Percentiles rank a stretch among this genome's conserved stretches.
Conservation (phyloP, 2,888 invertebrate species). For the Anthrax anthrax region DNA sequence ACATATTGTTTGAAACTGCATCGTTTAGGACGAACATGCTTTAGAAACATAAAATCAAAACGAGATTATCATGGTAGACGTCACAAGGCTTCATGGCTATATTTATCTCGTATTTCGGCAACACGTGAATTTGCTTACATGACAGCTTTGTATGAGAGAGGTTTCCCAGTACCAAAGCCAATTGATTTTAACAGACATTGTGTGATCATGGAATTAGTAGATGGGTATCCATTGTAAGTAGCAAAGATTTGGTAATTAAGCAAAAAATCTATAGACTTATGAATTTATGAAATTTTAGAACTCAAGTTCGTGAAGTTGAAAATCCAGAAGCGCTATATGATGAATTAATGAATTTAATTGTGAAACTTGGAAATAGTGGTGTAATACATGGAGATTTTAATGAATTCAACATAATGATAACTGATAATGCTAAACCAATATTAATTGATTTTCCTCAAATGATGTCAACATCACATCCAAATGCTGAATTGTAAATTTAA, state of each 20-base stretch:
- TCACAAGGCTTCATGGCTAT: slow-evolving; percentile 85
- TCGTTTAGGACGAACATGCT: slow-evolving; percentile 84
- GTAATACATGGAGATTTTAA: slow-evolving; percentile 99
- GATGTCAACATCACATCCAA: slow-evolving; percentile 85
- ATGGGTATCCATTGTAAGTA: slow-evolving; percentile 65
- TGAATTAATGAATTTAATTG: slow-evolving; percentile 84
- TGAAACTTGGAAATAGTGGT: slow-evolving; percentile 81
- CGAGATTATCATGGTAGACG: slow-evolving; percentile 92
- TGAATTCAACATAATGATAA: slow-evolving; percentile 93
- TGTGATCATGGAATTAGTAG: slow-evolving; percentile 87
- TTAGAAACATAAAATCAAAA: slow-evolving; percentile 88
- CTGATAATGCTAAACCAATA: slow-evolving; percentile 61
- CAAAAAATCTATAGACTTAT: not conserved
- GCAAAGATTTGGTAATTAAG: not conserved
- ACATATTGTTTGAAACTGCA: slow-evolving; percentile 84
- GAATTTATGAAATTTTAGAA: slow-evolving; percentile 30
- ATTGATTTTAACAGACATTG: slow-evolving; percentile 91
- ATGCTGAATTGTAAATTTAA: slow-evolving; percentile 63
- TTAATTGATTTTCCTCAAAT: slow-evolving; percentile 99
- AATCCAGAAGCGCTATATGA: slow-evolving; percentile 74
- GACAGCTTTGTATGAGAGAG: slow-evolving; percentile 79
- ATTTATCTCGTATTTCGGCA: slow-evolving; percentile 89
- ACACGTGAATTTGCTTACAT: slow-evolving; percentile 96
- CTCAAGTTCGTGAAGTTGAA: slow-evolving; percentile 46
- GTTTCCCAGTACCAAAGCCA: slow-evolving; percentile 90